Evolutionary conservation across 92 coral and sea anemone species (phyloP).

Genomic region (Micromussa lordhowensis): DNA sequence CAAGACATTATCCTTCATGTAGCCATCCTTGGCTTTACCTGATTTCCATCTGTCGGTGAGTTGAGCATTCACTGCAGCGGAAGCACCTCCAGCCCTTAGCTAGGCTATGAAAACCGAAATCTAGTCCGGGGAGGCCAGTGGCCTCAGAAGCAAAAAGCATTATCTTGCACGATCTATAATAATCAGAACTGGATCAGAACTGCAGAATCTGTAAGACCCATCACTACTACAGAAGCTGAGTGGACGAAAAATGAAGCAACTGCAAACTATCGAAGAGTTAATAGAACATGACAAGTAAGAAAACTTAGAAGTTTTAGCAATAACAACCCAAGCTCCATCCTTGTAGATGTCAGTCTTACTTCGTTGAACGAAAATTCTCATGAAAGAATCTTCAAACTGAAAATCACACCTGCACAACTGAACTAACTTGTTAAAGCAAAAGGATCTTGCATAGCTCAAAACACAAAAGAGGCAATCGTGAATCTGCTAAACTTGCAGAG

Average conservation of each 20-base stretch:
- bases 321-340: too few species aligned
- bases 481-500: conserved; percentile 45
- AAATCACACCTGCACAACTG: too few species aligned
- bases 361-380: too few species aligned
- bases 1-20: not conserved
- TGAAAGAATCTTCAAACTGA: too few species aligned
- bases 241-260: conserved; percentile 1
- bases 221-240: too few species aligned
- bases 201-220: not conserved
- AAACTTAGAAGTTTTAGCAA: conserved; percentile 11
- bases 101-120: conserved; percentile 36
- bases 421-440: conserved; percentile 22
- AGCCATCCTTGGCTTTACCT: not conserved
- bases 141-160: conserved; percentile 13
- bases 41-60: conserved; percentile 45
- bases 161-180: not conserved
- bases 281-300: not conserved
- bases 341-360: too few species aligned
- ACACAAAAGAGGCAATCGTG: conserved; percentile 20
- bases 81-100: conserved; percentile 41
- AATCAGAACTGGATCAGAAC: not conserved
- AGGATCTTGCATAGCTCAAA: conserved; percentile 21
- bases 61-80: conserved; percentile 35
- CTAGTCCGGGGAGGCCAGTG: conserved; percentile 27
- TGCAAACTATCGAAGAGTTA: not conserved